These are phyloP conservation scores for Artibeus lituratus DNA, from an alignment of 2,797 vertebrate genomes.

Conservation along the genomic window DNA sequence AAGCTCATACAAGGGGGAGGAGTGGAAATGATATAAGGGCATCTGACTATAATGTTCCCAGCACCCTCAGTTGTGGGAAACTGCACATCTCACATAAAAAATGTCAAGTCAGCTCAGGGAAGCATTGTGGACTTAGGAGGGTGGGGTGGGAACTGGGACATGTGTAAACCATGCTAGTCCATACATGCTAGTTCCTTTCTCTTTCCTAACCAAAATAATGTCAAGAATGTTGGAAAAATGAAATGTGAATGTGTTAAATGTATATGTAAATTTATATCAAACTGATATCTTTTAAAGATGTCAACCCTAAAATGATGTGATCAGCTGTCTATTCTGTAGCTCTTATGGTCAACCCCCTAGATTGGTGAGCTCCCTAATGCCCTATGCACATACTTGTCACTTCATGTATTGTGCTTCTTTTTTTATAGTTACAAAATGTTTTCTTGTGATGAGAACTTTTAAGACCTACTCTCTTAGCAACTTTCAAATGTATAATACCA, in stretches of 20 bases:
- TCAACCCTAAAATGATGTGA: background rate
- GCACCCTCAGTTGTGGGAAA: background rate
- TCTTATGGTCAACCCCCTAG: background rate
- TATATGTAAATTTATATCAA: background rate
- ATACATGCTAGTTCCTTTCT: background rate
- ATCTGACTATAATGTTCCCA: background rate
- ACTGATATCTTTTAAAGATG: background rate
- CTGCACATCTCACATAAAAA: background rate
- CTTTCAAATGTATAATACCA: background rate
- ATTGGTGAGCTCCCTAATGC: background rate
- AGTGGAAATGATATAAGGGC: background rate
- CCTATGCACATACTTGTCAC: background rate
- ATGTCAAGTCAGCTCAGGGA: background rate
- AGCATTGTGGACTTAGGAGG: background rate
- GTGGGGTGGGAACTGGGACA: background rate
- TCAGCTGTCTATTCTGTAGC: background rate
- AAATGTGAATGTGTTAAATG: constrained; percentile 5
- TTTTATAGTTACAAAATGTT: background rate
- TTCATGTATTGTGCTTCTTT: background rate
- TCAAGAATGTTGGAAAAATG: background rate
- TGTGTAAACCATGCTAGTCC: background rate
- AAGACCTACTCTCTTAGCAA: background rate
- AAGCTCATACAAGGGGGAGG: background rate
- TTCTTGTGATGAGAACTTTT: background rate
- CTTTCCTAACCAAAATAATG: constrained; percentile 11